Conservation (phyloP, 2,113 vertebrate genomes). For the Zonotrichia leucophrys region DNA sequence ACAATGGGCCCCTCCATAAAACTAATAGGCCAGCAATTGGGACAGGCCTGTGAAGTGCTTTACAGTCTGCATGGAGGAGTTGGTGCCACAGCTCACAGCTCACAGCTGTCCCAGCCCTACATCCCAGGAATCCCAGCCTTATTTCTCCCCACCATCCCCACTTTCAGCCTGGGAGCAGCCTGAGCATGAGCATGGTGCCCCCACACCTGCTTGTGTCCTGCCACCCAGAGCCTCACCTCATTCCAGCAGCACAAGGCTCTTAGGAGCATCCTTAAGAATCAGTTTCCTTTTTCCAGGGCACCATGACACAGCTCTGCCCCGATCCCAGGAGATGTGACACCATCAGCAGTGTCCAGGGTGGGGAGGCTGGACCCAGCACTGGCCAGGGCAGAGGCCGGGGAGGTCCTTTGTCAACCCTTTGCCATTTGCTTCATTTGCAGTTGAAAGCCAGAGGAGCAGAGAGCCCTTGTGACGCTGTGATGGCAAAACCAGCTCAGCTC, state of each 20-base stretch:
- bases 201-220: accelerated
- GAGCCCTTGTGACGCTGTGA: neutral
- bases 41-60: neutral
- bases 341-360: neutral
- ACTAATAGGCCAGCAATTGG: slow-evolving; percentile 55
- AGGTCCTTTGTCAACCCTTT: neutral
- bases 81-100: neutral
- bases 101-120: neutral
- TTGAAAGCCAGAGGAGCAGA: slow-evolving; percentile 8
- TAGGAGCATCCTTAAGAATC: accelerated
- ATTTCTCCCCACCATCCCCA: neutral
- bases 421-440: slow-evolving; percentile 32
- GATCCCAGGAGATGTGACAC: neutral
- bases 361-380: neutral
- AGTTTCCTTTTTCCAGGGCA: neutral
- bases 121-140: neutral
- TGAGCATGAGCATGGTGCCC: neutral
- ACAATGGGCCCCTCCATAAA: neutral
- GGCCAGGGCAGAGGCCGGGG: neutral
- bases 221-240: neutral
- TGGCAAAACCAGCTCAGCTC: neutral
- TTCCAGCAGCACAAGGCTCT: neutral
- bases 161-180: neutral
- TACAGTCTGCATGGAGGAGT: slow-evolving; percentile 19
- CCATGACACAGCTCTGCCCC: neutral